Evolutionary conservation across 2,888 invertebrate genomes (phyloP).

Genomic region (Drosophila quinaria): DNA sequence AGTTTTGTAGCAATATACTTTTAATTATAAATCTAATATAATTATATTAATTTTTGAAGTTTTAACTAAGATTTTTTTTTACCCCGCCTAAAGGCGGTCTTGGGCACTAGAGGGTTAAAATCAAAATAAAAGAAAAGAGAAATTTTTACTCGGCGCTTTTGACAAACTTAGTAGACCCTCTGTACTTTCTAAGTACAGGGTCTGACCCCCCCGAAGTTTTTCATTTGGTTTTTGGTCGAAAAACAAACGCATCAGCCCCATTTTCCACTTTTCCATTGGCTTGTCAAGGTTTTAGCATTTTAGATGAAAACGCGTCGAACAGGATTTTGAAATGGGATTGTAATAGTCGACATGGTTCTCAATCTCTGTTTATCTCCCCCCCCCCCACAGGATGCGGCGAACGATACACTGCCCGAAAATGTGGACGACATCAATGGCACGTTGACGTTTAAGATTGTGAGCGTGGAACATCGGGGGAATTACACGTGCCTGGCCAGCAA

Average conservation of each 20-base stretch:
- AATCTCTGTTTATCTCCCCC: too few relatives aligned
- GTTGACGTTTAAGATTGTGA: conserved; percentile 92
- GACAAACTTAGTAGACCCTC: not conserved
- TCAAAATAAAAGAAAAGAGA: too few relatives aligned
- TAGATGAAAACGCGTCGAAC: conserved; percentile 65
- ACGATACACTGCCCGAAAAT: conserved; percentile 90
- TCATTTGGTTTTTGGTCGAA: conserved; percentile 50
- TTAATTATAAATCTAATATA: too few relatives aligned
- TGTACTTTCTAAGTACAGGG: not conserved
- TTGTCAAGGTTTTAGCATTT: conserved; percentile 48
- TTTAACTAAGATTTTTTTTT: too few relatives aligned
- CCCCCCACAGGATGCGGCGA: conserved; percentile 86
- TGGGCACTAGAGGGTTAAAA: too few relatives aligned
- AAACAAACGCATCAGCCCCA: conserved; percentile 49
- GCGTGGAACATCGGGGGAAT: conserved; percentile 91
- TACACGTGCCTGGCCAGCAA: conserved; percentile 95
- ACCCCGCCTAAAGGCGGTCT: too few relatives aligned
- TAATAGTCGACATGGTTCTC: conserved; percentile 42
- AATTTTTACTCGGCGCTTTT: not conserved
- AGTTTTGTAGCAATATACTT: too few relatives aligned
- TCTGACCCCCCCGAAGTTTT: conserved; percentile 22
- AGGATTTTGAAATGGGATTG: conserved; percentile 62
- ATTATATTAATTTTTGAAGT: too few relatives aligned
- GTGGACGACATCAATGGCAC: conserved; percentile 94
- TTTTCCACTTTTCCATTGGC: too few relatives aligned